Evolutionary conservation across 2,888 invertebrate species (phyloP).

Genomic region (Perdita meconis): DNA sequence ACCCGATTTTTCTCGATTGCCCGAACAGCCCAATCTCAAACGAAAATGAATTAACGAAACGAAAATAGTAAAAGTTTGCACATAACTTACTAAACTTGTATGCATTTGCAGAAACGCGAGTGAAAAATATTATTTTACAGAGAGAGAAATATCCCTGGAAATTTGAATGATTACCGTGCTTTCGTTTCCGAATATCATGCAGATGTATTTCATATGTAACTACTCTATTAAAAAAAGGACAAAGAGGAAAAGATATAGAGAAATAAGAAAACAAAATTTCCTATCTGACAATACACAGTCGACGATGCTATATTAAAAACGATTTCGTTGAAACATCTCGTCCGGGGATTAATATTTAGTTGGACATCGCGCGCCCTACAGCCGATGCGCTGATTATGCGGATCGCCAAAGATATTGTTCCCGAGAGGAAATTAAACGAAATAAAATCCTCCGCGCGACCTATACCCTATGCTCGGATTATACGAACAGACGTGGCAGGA

Average conservation of each 20-base stretch:
- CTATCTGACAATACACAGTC: neutral
- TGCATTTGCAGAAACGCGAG: neutral
- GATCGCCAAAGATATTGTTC: conserved; percentile 48
- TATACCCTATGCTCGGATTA: conserved; percentile 19
- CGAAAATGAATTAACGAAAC: neutral
- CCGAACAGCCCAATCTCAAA: too few species aligned
- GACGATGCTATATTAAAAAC: conserved; percentile 49
- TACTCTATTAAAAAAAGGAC: neutral
- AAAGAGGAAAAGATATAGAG: neutral
- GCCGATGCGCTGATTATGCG: conserved; percentile 55
- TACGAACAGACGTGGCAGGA: neutral
- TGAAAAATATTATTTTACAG: neutral
- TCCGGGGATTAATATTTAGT: conserved; percentile 50
- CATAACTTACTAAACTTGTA: neutral
- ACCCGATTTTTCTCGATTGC: neutral
- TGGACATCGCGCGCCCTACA: conserved; percentile 26
- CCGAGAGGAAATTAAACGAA: conserved; percentile 60
- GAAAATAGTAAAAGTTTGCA: neutral
- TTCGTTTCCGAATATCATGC: neutral
- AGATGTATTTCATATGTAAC: neutral
- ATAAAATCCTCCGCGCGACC: conserved; percentile 39
- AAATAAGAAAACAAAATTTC: conserved; percentile 13
- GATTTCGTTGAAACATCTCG: conserved; percentile 36
- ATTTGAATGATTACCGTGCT: neutral
- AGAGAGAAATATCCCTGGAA: neutral